phyloP scores from a whole-genome alignment of 1,140 invertebrate genomes.

The Gerris buenoi region DNA sequence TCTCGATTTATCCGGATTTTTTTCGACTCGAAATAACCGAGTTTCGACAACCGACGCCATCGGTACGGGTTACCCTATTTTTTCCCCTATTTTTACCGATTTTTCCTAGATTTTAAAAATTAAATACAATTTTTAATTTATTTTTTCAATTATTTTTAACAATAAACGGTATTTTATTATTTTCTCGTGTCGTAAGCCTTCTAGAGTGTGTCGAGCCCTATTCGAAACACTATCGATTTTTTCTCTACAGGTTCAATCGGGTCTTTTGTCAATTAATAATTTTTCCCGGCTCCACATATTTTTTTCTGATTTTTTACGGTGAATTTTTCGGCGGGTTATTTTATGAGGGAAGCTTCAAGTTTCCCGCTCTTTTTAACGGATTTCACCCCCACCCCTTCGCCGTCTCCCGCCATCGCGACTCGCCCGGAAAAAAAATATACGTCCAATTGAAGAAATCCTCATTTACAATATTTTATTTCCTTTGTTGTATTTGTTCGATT shows the following conservation, averaged over 20 bases:
- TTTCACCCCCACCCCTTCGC: background rate
- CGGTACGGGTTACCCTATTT: no score
- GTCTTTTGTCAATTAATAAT: background rate
- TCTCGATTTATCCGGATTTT: background rate
- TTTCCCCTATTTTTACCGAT: background rate
- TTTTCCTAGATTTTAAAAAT: background rate
- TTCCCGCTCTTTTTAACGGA: background rate
- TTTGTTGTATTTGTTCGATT: no score
- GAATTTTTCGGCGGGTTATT: background rate
- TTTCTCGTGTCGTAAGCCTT: background rate
- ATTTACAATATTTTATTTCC: no score
- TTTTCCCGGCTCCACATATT: background rate
- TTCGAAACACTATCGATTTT: background rate
- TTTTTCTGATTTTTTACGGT: background rate
- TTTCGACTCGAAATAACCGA: background rate
- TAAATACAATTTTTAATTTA: background rate
- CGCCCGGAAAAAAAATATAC: no score
- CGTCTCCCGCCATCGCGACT: no score
- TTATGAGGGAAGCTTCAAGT: background rate
- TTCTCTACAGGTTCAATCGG: background rate
- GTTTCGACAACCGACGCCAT: no score
- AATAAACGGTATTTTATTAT: background rate
- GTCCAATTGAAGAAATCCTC: no score
- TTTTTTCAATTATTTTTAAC: background rate
- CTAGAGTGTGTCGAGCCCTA: background rate